A percentile compares a stretch with the other conserved stretches of the same genome.
Conservation (phyloP, 1,140 invertebrate species). For the Phenacoccus solenopsis region DNA sequence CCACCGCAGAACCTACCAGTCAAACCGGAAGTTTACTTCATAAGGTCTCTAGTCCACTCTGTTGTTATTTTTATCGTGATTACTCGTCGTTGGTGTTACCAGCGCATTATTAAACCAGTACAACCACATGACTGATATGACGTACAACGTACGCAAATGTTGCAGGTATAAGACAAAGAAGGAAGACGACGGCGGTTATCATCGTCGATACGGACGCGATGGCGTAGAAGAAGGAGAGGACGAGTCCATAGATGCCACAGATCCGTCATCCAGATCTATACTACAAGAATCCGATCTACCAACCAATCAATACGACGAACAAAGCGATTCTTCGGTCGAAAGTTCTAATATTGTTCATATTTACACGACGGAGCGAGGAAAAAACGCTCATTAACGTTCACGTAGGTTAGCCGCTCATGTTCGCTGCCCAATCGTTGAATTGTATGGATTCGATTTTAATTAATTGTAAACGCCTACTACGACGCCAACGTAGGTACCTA, state of each 20-base stretch:
- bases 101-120: no score
- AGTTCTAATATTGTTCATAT: slow-evolving; percentile 1
- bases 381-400: slow-evolving; percentile 5
- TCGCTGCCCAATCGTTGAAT: not conserved
- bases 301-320: slow-evolving; percentile 1
- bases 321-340: not conserved
- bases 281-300: not conserved
- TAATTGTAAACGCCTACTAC: no score
- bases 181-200: not conserved
- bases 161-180: not conserved
- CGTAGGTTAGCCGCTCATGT: not conserved
- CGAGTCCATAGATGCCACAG: not conserved
- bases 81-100: no score
- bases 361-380: not conserved
- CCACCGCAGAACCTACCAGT: slow-evolving; percentile 61
- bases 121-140: no score
- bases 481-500: no score
- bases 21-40: slow-evolving; percentile 78
- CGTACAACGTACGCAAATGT: no score
- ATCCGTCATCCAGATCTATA: not conserved
- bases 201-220: slow-evolving; percentile 18
- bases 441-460: no score
- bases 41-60: no score
- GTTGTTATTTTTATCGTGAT: no score
- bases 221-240: not conserved